phyloP scores from a whole-genome alignment of 1,140 invertebrate genomes.

The Tetraneura akinire region DNA sequence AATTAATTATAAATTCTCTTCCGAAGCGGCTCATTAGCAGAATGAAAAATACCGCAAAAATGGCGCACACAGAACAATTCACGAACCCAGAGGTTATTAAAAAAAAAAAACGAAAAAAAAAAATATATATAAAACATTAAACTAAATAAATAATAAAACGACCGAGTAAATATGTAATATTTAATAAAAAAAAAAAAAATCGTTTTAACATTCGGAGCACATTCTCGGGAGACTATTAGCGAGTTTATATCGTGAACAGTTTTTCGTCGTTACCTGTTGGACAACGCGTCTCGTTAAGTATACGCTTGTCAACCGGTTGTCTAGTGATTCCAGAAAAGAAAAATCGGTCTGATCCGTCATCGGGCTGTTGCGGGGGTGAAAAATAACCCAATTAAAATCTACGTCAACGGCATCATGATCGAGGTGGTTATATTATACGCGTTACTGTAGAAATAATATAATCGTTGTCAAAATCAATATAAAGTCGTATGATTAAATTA shows the following conservation, averaged over 20 bases:
- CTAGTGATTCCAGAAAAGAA: constrained; percentile 40
- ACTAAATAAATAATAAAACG: constrained; percentile 37
- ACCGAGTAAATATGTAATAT: neutral
- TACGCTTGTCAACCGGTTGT: constrained; percentile 38
- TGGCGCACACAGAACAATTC: neutral
- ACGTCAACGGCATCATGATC: neutral
- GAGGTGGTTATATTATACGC: neutral
- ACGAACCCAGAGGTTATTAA: neutral
- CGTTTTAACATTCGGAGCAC: constrained; percentile 46
- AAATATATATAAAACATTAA: too few relatives aligned
- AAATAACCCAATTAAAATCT: constrained; percentile 16
- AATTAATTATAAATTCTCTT: constrained; percentile 45
- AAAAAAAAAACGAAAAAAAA: neutral
- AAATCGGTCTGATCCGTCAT: constrained; percentile 12
- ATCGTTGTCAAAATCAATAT: too few relatives aligned
- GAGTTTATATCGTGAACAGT: constrained; percentile 16
- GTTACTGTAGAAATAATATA: too few relatives aligned
- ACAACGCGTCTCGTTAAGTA: constrained; percentile 30
- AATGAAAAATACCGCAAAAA: neutral
- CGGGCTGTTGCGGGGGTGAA: neutral
- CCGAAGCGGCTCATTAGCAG: constrained; percentile 40
- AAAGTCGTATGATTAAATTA: too few relatives aligned
- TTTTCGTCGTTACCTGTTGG: constrained; percentile 33
- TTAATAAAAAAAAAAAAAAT: neutral
- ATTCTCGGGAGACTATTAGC: constrained; percentile 46